Evolutionary conservation across 2,888 invertebrate genomes (phyloP).

Genomic region (Pilophorus perplexus): DNA sequence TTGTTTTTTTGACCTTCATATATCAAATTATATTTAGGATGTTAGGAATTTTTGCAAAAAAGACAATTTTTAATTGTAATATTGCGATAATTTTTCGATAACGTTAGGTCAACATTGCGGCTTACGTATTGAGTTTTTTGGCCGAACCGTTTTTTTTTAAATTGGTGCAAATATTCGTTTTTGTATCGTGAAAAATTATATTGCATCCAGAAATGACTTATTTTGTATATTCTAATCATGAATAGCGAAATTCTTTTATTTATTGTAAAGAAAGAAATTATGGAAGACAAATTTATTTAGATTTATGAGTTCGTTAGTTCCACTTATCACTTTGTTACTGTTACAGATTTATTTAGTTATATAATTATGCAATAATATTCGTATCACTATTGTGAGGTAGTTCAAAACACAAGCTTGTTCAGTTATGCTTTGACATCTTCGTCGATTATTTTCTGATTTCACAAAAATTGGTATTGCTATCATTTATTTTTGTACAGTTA

Average conservation of each 20-base stretch:
- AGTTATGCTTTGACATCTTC: too few relatives aligned
- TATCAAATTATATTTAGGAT: too few relatives aligned
- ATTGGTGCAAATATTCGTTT: conserved; percentile 13
- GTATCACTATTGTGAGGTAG: neutral
- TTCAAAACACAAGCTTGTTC: neutral
- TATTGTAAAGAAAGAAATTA: conserved; percentile 19
- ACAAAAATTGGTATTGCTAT: too few relatives aligned
- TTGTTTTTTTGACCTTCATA: conserved; percentile 25
- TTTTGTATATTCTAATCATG: conserved; percentile 31
- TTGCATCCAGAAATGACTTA: neutral
- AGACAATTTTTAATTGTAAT: conserved; percentile 9
- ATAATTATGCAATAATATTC: too few relatives aligned
- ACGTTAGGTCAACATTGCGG: neutral
- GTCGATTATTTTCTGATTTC: too few relatives aligned
- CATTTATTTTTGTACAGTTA: conserved; percentile 25
- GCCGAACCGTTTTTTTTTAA: neutral
- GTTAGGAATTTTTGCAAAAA: too few relatives aligned
- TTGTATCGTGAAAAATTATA: neutral
- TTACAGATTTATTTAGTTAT: conserved; percentile 34
- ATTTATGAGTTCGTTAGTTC: conserved; percentile 23
- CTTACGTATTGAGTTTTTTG: neutral
- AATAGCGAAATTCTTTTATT: conserved; percentile 30
- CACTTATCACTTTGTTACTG: conserved; percentile 23
- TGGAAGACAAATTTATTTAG: conserved; percentile 7
- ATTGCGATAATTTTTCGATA: neutral